Evolutionary conservation across 2,113 vertebrate species (phyloP), one percentile per base, ranked within the genome.

Genomic region (Coreoperca whiteheadi): DNA sequence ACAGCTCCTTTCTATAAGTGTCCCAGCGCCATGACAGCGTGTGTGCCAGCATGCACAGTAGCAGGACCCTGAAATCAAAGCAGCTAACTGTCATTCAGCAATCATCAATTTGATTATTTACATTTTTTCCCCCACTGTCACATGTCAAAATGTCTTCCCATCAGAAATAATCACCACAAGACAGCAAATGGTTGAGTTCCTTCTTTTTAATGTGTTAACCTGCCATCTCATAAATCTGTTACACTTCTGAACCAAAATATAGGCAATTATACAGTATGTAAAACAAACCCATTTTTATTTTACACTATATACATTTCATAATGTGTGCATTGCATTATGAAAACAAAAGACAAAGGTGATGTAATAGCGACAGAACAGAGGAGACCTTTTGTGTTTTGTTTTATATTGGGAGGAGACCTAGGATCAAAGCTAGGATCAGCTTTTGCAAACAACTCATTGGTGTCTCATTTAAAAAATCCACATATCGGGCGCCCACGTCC

Each of bases 181-280:
- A 79, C 69, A 28, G 10, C 50, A 30, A 18, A 32, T 2, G 41
- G 5, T 66, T 91, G 64, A 86, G 61, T 88, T 94, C 88, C 86
- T 91, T 93, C 86, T 89, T 95, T 94, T 96, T 95, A 95, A 93
- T 95, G 92, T 93, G 94, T 96, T 95, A 95, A 93, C 92, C 90
- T 89, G 92, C 92, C 91, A 88, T 93, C 92, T 94, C 94, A 95
- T 95, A 93, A 94, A 95, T 95, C 93, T 94, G 94, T 94, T 95
- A 94, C 93, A 94, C 89, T 93, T 95, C 90, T 94, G 91, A 95
- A 94, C 94, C 92, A 95, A 95, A 95, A 95, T 94, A 95, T 94
- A 95, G 93, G 94, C 92, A 95, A 94, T 95, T 95, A 94, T 95
- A 95, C 95, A 96, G 94, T 95, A 95, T 94, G 93, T 96, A 96